These are phyloP conservation scores for Eupithecia pulchellata DNA, from an alignment of 2,888 invertebrate genomes.

Conservation along the genomic window DNA sequence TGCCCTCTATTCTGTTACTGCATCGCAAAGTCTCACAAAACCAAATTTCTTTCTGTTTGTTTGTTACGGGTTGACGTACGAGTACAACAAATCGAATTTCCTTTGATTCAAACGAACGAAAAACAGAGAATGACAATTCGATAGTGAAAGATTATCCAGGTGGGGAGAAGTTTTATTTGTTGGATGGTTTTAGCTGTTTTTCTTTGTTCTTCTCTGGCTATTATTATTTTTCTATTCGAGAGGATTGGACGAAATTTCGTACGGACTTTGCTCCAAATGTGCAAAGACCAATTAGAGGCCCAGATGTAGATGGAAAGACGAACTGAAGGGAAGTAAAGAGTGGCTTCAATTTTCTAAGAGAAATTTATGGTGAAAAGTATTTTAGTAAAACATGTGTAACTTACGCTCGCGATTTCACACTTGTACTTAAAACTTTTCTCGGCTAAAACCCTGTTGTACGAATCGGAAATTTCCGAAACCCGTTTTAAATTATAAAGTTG, in stretches of 20 bases:
- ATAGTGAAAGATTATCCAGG: constrained; percentile 38
- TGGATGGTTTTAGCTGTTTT: constrained; percentile 11
- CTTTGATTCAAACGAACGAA: constrained; percentile 73
- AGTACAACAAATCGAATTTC: constrained; percentile 77
- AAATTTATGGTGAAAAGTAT: no score
- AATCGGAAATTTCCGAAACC: no score
- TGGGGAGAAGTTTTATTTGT: constrained; percentile 18
- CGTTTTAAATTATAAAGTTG: no score
- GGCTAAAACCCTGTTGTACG: no score
- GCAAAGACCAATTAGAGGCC: no score
- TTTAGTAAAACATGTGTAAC: no score
- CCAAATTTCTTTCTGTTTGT: constrained; percentile 79
- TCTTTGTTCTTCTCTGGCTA: constrained; percentile 4
- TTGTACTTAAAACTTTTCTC: no score
- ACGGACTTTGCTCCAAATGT: not conserved
- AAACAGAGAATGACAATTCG: constrained; percentile 59
- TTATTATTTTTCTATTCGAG: not conserved
- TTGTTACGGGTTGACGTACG: constrained; percentile 75
- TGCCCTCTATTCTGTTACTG: constrained; percentile 27
- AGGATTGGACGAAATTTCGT: not conserved
- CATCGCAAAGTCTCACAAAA: constrained; percentile 64
- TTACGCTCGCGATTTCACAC: no score
- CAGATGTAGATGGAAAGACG: no score
- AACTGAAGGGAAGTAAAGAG: no score
- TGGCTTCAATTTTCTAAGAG: no score